Base-by-base conservation (phyloP, 2,113 vertebrate genomes). In the Vulpes lagopus region DNA sequence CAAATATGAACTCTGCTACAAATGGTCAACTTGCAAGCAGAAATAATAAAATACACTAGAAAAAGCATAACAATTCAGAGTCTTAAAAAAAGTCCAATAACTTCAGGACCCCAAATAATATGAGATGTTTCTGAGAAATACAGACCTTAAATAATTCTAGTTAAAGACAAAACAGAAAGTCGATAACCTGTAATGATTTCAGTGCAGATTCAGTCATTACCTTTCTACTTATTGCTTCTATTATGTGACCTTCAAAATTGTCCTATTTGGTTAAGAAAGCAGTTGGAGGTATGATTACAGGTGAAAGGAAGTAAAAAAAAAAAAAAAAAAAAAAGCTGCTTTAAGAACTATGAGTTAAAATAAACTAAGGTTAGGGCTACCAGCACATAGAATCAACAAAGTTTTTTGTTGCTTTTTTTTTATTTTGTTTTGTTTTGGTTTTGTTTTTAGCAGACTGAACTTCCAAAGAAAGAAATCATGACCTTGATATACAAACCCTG, bases 241-340 rank as follows among this genome's bases (percentile, higher is more conserved):
- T 49, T 11, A 0, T 8, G 19, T 3, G 15, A 74, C 69, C 2
- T 12, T 59, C 14, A 64, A 62, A 3, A 19, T 1, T 10, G 0
- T 10, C 2, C 11, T 20, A 2, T 30, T 64, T 57, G 17, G 11
- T 15, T 43, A 71, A 23, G 27, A 87, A 30, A 22, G 16, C 9
- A 32, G 9, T 2, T 55, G 25, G 9, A 1, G 8, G 3, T 55
- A 55, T 15, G 8, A 57, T 5, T 19, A 10, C 3, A 20, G 35
- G 16, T 22, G 2, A 76, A 23, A 87, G 22, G 1, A 32, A 53
- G 11, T 62, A 35, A 30, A 6, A 43, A 59, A 80, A 59, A 32
- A 8, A 35, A 35, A 32, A 9, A 38, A 57, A 84, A 32, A 8
- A 49, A 43, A 62, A 78, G 4, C 4, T 17, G 0, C 14, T 53